Conservation (phyloP, 2,113 vertebrate species). For the Albula glossodonta region DNA sequence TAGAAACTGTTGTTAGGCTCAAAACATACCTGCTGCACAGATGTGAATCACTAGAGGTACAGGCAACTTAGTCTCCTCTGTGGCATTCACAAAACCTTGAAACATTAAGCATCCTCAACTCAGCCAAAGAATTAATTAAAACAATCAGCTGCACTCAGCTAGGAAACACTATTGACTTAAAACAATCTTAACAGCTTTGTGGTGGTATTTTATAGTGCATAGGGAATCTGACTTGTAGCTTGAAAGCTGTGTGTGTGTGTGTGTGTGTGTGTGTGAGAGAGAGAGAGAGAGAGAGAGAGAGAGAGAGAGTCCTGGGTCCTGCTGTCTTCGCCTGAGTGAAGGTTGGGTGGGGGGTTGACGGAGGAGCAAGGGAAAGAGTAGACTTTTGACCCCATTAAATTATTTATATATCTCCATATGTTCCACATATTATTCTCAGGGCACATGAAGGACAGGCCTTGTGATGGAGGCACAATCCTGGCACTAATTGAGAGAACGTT, state of each 20-base stretch:
- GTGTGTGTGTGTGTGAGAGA: too few relatives aligned
- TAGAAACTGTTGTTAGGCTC: background rate
- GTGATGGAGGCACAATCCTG: slow-evolving; percentile 53
- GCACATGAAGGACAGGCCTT: slow-evolving; percentile 61
- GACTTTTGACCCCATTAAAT: slow-evolving; percentile 74
- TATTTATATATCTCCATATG: slow-evolving; percentile 73
- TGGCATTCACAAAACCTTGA: background rate
- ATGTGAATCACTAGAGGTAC: background rate
- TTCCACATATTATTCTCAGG: slow-evolving; percentile 56
- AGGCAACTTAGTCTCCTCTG: background rate
- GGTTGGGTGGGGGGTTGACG: slow-evolving; percentile 8
- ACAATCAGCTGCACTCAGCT: background rate
- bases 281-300: too few relatives aligned
- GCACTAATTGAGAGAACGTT: slow-evolving; percentile 64
- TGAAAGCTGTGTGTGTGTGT: background rate
- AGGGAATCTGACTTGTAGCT: background rate
- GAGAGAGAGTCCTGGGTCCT: background rate
- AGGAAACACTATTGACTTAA: background rate
- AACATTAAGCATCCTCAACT: background rate
- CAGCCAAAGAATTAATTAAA: background rate
- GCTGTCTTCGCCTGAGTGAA: background rate
- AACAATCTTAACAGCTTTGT: background rate
- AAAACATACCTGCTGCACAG: slow-evolving; percentile 16
- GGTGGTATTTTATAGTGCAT: background rate
- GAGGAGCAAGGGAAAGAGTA: slow-evolving; percentile 32